phyloP scores from a whole-genome alignment of 2,113 vertebrate genomes.

The Pseudonaja textilis region DNA sequence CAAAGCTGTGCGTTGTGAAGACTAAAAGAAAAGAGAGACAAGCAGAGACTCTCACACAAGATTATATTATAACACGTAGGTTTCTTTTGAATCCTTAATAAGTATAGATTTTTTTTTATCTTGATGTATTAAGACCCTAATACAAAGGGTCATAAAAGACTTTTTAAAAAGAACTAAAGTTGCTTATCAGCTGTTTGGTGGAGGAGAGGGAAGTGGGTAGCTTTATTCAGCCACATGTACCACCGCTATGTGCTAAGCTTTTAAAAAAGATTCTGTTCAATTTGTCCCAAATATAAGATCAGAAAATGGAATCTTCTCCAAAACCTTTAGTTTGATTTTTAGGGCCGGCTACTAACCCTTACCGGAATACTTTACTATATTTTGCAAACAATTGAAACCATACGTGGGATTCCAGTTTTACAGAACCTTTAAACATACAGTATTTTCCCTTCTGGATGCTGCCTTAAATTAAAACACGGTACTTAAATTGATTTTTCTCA shows the following conservation, averaged over 20 bases:
- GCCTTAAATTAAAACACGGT: constrained; percentile 27
- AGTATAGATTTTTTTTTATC: neutral
- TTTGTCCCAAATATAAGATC: neutral
- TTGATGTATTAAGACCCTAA: neutral
- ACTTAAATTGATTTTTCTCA: neutral
- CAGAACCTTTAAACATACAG: constrained; percentile 18
- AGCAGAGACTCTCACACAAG: constrained; percentile 91
- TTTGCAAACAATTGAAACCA: neutral
- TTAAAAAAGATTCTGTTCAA: neutral
- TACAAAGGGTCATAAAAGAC: neutral
- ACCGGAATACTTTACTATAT: neutral
- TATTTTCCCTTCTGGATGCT: constrained; percentile 28
- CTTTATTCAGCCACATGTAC: neutral
- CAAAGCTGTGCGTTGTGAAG: constrained; percentile 96
- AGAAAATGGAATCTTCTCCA: neutral
- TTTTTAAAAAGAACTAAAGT: neutral
- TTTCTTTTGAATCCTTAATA: constrained; percentile 40
- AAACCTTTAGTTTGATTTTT: neutral
- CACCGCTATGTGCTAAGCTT: neutral
- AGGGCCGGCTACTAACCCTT: neutral
- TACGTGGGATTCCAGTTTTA: constrained; percentile 24
- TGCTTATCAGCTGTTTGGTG: neutral
- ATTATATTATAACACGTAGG: constrained; percentile 99
- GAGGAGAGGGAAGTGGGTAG: neutral
- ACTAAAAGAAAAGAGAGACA: constrained; percentile 89